Conservation (phyloP, 1,140 invertebrate species). For the Conus ventricosus region DNA sequence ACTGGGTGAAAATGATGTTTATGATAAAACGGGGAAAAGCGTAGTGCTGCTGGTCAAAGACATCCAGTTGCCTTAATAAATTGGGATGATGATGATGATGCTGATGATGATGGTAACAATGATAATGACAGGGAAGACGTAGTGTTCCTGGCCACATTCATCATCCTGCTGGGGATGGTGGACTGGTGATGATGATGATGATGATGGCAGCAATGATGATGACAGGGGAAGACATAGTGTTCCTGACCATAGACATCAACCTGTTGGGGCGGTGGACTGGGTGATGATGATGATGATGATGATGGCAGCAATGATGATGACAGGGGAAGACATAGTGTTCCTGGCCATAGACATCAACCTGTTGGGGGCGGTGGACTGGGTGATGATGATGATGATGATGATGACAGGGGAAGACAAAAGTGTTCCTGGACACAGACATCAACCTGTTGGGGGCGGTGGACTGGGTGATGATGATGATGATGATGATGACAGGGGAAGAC, state of each 20-base stretch:
- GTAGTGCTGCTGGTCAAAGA: constrained; percentile 99
- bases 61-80: constrained; percentile 99
- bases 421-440: constrained; percentile 99
- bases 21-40: constrained; percentile 89
- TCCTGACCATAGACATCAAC: constrained; percentile 99
- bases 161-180: constrained; percentile 98
- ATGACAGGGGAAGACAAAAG: constrained; percentile 91
- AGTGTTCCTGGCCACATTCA: constrained; percentile 99
- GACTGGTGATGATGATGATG: constrained; percentile 86
- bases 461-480: constrained; percentile 99
- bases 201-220: background rate
- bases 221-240: constrained; percentile 96
- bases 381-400: constrained; percentile 99
- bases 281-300: constrained; percentile 90
- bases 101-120: constrained; percentile 79
- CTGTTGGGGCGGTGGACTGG: constrained; percentile 99
- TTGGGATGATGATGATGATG: constrained; percentile 99
- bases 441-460: constrained; percentile 99
- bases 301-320: too few species aligned
- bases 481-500: constrained; percentile 87
- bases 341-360: constrained; percentile 99
- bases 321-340: constrained; percentile 98
- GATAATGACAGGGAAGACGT: constrained; percentile 88
- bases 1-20: constrained; percentile 98
- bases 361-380: constrained; percentile 99